phyloP scores from a whole-genome alignment of 2,797 vertebrate genomes.

The Phrynocephalus vlangalii region DNA sequence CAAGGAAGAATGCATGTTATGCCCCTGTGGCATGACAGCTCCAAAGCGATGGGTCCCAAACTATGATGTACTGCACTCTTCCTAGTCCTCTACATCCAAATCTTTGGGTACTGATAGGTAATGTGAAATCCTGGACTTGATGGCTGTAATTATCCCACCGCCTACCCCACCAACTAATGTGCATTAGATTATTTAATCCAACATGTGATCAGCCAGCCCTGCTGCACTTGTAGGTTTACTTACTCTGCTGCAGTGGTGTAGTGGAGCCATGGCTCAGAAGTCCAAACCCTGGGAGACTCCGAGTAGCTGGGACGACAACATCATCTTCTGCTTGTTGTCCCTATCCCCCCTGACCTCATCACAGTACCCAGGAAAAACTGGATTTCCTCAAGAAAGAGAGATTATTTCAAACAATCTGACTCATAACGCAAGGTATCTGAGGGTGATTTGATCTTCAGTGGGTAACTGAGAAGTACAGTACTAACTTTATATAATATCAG shows the following conservation, averaged over 20 bases:
- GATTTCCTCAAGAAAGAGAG: no score
- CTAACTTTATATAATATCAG: no score
- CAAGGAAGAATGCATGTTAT: neutral
- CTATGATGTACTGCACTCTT: neutral
- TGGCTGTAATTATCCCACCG: neutral
- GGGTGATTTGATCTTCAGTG: no score
- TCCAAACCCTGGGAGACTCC: no score
- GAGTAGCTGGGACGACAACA: no score
- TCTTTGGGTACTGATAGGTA: neutral
- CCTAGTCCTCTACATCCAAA: neutral
- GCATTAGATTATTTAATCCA: neutral
- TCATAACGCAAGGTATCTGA: no score
- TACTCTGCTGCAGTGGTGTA: neutral
- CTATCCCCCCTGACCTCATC: no score
- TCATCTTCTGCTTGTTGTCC: no score
- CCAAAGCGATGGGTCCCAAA: neutral
- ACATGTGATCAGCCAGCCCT: neutral
- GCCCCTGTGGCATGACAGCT: neutral
- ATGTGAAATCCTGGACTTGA: neutral
- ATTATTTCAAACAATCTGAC: no score
- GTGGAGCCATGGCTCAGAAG: no score
- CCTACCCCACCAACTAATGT: neutral
- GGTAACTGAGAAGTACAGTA: no score
- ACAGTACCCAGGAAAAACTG: no score
- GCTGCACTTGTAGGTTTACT: neutral